These are phyloP conservation scores for Acleris emargana DNA, from an alignment of 2,888 invertebrate genomes.

Conservation along the genomic window DNA sequence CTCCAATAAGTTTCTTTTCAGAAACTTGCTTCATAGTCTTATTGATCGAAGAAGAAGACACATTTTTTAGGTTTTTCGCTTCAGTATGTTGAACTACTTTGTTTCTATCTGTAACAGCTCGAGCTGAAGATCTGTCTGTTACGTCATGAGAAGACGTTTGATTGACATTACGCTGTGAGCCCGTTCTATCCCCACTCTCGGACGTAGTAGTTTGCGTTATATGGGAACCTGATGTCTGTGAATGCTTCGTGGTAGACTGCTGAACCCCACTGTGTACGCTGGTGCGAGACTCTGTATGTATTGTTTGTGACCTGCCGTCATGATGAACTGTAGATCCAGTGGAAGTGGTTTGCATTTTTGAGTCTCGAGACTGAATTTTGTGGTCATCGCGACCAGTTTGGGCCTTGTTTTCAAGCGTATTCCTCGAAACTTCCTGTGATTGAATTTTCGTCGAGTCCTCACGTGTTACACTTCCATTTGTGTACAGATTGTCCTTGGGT, in stretches of 20 bases:
- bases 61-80: conserved; percentile 57
- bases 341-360: conserved; percentile 19
- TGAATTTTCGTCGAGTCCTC: conserved; percentile 36
- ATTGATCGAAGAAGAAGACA: conserved; percentile 77
- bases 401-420: conserved; percentile 76
- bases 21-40: conserved; percentile 78
- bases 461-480: conserved; percentile 25
- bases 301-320: conserved; percentile 49
- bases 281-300: conserved; percentile 53
- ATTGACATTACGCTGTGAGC: conserved; percentile 59
- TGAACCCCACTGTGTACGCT: conserved; percentile 50
- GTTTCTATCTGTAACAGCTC: conserved; percentile 53
- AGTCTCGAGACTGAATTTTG: conserved; percentile 44
- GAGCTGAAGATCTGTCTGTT: conserved; percentile 54
- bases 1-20: conserved; percentile 80
- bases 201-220: conserved; percentile 51
- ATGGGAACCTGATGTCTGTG: conserved; percentile 53
- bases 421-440: conserved; percentile 54
- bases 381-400: conserved; percentile 47
- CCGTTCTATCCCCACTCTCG: conserved; percentile 67
- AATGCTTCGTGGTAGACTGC: conserved; percentile 49
- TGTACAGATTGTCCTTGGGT: conserved; percentile 75
- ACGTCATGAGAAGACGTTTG: conserved; percentile 48
- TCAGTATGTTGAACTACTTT: conserved; percentile 57
- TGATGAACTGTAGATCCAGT: conserved; percentile 48